Percentiles rank a stretch among this genome's conserved stretches.
These are phyloP conservation scores for Xyrichtys novacula DNA, from an alignment of 2,797 vertebrate species.

Conservation along the genomic window DNA sequence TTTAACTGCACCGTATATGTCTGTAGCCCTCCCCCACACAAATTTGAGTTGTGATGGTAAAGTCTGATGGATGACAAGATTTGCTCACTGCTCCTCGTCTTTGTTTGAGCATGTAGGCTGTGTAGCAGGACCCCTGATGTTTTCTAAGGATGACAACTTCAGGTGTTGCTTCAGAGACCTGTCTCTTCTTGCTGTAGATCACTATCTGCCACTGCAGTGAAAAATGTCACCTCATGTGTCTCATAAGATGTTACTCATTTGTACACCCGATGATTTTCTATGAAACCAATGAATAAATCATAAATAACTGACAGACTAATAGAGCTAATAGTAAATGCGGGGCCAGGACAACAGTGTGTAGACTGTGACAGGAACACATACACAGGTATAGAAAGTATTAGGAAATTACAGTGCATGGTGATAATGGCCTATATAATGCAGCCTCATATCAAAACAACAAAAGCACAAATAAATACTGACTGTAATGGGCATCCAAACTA, in stretches of 20 bases:
- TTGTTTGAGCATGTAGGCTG: conserved; percentile 47
- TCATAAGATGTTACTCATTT: conserved; percentile 55
- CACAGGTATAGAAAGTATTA: conserved; percentile 21
- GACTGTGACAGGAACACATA: conserved; percentile 27
- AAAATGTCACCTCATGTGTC: conserved; percentile 43
- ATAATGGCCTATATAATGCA: conserved; percentile 16
- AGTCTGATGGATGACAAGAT: conserved; percentile 37
- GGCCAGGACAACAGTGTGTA: conserved; percentile 14
- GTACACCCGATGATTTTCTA: conserved; percentile 45
- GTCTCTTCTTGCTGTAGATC: conserved; percentile 39
- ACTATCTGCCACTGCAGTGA: conserved; percentile 36
- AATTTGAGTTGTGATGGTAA: conserved; percentile 23
- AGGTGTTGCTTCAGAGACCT: conserved; percentile 44
- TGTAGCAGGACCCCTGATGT: conserved; percentile 39
- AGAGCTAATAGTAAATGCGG: conserved; percentile 41
- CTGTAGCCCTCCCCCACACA: neutral
- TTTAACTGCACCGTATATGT: conserved; percentile 35
- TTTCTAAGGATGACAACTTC: conserved; percentile 51
- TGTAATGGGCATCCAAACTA: conserved; percentile 52
- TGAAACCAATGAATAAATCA: conserved; percentile 38
- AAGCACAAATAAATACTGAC: conserved; percentile 50
- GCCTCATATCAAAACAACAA: conserved; percentile 34
- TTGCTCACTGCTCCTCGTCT: conserved; percentile 28
- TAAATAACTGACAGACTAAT: conserved; percentile 29
- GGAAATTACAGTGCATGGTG: conserved; percentile 9